Evolutionary conservation across 2,797 vertebrate genomes (phyloP), one percentile per base, ranked within the genome.

Genomic region (Nothura maculosa): DNA sequence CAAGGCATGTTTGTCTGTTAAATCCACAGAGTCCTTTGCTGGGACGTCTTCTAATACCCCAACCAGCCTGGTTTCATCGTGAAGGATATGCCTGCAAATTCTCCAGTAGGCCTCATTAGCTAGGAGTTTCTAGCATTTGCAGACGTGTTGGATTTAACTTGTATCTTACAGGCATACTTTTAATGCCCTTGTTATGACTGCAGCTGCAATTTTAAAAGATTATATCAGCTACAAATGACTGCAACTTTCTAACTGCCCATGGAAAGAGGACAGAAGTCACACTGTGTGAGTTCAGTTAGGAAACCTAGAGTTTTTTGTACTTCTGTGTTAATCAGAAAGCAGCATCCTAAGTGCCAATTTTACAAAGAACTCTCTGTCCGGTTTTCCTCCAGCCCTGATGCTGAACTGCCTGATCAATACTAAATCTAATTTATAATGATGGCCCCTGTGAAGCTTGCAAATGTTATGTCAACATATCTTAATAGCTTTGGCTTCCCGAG

Each of bases 401-500:
- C 91, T 96, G 94, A 96, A 95, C 45, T 86, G 92, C 82, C 96
- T 97, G 97, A 98, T 98, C 97, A 97, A 97, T 98, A 98, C 96
- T 96, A 97, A 98, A 98, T 97, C 95, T 97, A 98, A 97, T 97
- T 98, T 97, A 96, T 95, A 96, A 91, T 8, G 91, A 97, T 97
- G 96, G 96, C 96, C 92, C 95, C 95, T 81, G 91, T 90, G 96
- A 98, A 97, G 96, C 93, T 94, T 96, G 97, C 97, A 97, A 98
- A 97, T 97, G 96, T 97, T 98, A 97, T 97, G 97, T 98, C 97
- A 97, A 97, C 96, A 96, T 94, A 95, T 96, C 92, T 93, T 98
- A 98, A 98, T 97, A 95, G 96, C 96, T 97, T 94, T 95, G 78
- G 94, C 95, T 97, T 97, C 86, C 96, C 69, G 86, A 94, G 91